A percentile compares a stretch with the other conserved stretches of the same genome.
phyloP scores from a whole-genome alignment of 2,888 invertebrate genomes.

The Himalopsyche kuldschensis region DNA sequence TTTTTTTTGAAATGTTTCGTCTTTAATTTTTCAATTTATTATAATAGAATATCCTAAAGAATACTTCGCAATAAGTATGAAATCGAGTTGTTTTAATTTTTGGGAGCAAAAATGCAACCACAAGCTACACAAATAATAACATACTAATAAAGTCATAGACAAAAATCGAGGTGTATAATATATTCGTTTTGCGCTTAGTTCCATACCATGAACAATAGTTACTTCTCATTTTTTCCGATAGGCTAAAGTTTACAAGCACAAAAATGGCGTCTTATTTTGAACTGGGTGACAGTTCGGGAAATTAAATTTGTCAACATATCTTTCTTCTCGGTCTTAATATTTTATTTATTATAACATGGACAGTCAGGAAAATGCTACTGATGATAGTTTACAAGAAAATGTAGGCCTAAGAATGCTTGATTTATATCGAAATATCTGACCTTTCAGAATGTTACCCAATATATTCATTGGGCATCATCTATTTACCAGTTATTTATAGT shows the following conservation, averaged over 20 bases:
- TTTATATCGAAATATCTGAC: slow-evolving; percentile 13
- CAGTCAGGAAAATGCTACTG: not conserved
- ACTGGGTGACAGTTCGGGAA: slow-evolving; percentile 27
- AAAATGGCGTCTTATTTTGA: slow-evolving; percentile 36
- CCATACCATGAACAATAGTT: not conserved
- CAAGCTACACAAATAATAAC: no score
- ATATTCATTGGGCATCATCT: slow-evolving; percentile 11
- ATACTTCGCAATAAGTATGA: no score
- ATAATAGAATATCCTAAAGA: no score
- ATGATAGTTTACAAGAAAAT: not conserved
- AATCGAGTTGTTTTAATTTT: no score
- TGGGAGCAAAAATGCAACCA: no score
- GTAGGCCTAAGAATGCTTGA: not conserved
- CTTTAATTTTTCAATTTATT: no score
- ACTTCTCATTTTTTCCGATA: not conserved
- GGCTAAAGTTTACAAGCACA: not conserved
- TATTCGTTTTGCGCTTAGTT: not conserved
- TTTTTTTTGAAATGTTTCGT: no score
- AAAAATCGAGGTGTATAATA: no score
- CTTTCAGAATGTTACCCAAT: slow-evolving; percentile 32
- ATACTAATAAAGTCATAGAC: no score
- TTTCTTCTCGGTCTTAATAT: not conserved
- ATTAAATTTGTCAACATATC: slow-evolving; percentile 4
- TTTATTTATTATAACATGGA: not conserved
- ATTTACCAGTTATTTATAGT: slow-evolving; percentile 39